Evolutionary conservation across 2,888 invertebrate species (phyloP).

Genomic region (Campoplex nolae): DNA sequence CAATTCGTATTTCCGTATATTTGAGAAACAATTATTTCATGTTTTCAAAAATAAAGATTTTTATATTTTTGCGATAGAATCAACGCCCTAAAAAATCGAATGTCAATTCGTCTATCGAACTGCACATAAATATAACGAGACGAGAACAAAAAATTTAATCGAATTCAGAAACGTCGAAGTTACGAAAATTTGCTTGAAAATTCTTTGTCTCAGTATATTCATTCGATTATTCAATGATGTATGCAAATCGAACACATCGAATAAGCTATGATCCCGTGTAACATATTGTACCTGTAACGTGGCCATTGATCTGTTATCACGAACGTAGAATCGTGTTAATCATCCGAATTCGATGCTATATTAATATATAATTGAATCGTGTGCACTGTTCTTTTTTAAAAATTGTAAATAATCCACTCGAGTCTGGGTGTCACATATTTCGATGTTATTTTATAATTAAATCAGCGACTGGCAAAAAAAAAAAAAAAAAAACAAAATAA

Average conservation of each 20-base stretch:
- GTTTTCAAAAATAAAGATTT: not conserved
- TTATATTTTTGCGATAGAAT: not conserved
- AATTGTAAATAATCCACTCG: not conserved
- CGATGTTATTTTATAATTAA: conserved; percentile 1
- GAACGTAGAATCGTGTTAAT: not conserved
- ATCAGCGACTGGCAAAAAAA: not conserved
- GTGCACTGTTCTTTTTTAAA: not conserved
- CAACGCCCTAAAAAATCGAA: not conserved
- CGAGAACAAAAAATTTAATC: not conserved
- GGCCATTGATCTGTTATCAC: not conserved
- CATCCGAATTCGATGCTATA: not conserved
- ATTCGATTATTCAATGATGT: not conserved
- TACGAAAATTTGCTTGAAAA: not conserved
- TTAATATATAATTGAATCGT: not conserved
- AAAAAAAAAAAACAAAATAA: not conserved
- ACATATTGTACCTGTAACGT: not conserved
- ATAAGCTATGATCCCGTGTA: not conserved
- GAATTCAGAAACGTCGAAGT: not conserved
- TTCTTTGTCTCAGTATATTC: not conserved
- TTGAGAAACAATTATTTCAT: not conserved
- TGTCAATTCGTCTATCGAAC: not conserved
- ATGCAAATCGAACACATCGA: not conserved
- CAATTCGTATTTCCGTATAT: not conserved
- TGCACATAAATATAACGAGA: not conserved
- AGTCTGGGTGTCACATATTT: not conserved